These are phyloP conservation scores for Pandemis corylana DNA, from an alignment of 2,888 invertebrate genomes.

Conservation along the genomic window DNA sequence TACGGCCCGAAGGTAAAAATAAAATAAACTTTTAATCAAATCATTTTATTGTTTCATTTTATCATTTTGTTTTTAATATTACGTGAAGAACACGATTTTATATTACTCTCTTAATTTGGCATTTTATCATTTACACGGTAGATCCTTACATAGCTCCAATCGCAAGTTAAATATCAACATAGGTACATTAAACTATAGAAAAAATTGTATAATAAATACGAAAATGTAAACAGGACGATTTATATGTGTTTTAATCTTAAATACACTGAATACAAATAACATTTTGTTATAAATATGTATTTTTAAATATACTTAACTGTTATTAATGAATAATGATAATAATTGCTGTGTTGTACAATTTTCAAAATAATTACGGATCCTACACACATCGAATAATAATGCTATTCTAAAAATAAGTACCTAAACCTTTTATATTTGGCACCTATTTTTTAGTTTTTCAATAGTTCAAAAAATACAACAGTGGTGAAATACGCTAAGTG, in stretches of 20 bases:
- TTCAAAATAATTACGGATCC: background rate
- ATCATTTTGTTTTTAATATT: conserved; percentile 52
- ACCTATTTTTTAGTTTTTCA: too few species aligned
- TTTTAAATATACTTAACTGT: background rate
- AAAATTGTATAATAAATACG: conserved; percentile 64
- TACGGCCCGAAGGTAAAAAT: conserved; percentile 41
- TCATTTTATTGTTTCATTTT: conserved; percentile 62
- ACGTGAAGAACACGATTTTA: conserved; percentile 66
- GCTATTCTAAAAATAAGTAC: background rate
- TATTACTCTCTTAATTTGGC: conserved; percentile 54
- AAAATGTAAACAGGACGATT: conserved; percentile 68
- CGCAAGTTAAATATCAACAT: conserved; percentile 56
- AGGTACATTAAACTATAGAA: conserved; percentile 54
- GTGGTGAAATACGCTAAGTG: too few species aligned
- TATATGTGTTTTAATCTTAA: conserved; percentile 36
- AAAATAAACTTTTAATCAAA: conserved; percentile 61
- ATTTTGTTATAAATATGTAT: conserved; percentile 14
- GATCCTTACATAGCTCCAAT: conserved; percentile 51
- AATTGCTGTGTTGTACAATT: background rate
- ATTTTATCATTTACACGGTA: conserved; percentile 44
- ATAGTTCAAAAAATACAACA: background rate
- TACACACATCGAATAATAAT: background rate
- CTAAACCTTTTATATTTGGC: too few species aligned
- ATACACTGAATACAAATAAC: conserved; percentile 22
- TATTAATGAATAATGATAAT: background rate